phyloP scores from a whole-genome alignment of 2,888 invertebrate genomes.

The Dynastes hyllus region DNA sequence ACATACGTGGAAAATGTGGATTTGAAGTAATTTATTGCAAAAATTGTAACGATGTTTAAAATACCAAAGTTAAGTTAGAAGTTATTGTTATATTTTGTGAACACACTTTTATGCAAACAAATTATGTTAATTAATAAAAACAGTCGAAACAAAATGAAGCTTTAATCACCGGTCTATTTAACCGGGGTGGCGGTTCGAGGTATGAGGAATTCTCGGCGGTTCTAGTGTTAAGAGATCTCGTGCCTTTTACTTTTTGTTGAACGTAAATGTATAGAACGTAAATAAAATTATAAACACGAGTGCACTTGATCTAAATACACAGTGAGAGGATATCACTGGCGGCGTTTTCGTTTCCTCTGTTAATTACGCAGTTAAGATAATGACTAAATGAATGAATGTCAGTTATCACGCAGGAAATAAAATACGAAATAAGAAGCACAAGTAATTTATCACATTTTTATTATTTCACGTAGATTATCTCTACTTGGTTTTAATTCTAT shows the following conservation, averaged over 20 bases:
- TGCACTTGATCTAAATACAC: background rate
- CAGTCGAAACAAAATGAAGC: too few relatives aligned
- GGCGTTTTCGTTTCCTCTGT: slow-evolving; percentile 26
- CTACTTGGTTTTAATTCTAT: slow-evolving; percentile 10
- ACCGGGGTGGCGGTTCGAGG: too few relatives aligned
- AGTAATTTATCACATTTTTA: slow-evolving; percentile 22
- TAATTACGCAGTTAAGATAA: slow-evolving; percentile 36
- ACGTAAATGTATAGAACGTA: background rate
- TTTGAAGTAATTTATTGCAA: too few relatives aligned
- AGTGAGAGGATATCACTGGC: slow-evolving; percentile 17
- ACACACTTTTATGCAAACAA: too few relatives aligned
- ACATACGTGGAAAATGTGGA: too few relatives aligned
- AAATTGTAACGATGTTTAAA: too few relatives aligned
- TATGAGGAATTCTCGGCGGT: too few relatives aligned
- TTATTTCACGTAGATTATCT: slow-evolving; percentile 16
- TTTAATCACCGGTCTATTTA: too few relatives aligned
- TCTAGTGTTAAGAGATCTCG: too few relatives aligned
- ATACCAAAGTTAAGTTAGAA: too few relatives aligned
- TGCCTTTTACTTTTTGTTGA: background rate
- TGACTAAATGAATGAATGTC: slow-evolving; percentile 20
- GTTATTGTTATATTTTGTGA: too few relatives aligned
- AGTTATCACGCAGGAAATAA: slow-evolving; percentile 40
- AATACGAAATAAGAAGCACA: slow-evolving; percentile 4
- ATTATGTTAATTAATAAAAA: too few relatives aligned
- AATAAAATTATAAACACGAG: background rate